Base-by-base conservation (phyloP, 2,113 vertebrate species). In the Phrynosoma platyrhinos region DNA sequence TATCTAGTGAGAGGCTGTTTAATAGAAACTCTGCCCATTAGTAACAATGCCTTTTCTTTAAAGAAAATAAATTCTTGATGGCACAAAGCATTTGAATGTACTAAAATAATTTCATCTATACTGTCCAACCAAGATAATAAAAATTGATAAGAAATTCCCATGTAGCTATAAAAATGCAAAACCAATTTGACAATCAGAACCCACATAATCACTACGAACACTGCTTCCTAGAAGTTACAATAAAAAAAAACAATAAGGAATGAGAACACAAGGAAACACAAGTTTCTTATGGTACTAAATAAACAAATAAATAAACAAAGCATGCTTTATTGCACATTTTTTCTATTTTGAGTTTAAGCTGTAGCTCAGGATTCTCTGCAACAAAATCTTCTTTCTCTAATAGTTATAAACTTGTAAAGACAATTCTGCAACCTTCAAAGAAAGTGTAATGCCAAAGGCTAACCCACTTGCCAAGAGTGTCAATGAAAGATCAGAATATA, bases 171-270 rank as follows among this genome's bases (percentile, higher is more conserved):
- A 79, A 71, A 53, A 86, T 52, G 36, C 6, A 76, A 27, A 85
- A 64, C 23, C 32, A 85, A 62, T 27, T 30, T 64, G 6, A 77
- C 27, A 13, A 42, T 47, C 36, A 72, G 8, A 72, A 30, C 9
- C 20, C 69, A 64, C 47, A 80, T 32, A 79, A 86, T 9, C 21
- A 75, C 10, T 79, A 75, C 75, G 23, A 82, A 82, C 12, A 80
- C 12, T 71, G 47, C 5, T 77, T 13, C 42, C 16, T 83, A 30
- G 20, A 40, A 27, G 7, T 52, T 36, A 83, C 2, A 25, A 16
- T 66, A 32, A 52, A 1, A 82, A 68, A 58, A 14, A 78, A 69
- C 7, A 71, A 25, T 79, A 77, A 91, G 85, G 25, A 91, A 91
- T 78, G 21, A 62, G 53, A 68, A 68, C 2, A 88, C 30, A 82